These are phyloP conservation scores for Phaetusa simplex DNA, from an alignment of 2,113 vertebrate genomes.

Conservation along the genomic window DNA sequence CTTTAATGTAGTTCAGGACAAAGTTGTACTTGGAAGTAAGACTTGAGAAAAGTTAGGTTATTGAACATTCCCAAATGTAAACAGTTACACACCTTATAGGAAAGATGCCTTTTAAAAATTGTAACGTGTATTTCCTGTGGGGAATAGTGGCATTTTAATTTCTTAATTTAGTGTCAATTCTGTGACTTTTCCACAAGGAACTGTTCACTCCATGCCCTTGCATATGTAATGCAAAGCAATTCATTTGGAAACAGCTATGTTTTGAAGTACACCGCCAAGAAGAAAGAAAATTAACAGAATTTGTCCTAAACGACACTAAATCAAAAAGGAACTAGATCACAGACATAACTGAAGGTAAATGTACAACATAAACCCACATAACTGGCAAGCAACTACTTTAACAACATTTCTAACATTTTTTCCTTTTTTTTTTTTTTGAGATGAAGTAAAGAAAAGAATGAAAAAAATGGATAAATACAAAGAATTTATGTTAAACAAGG, in stretches of 20 bases:
- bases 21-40: conserved; percentile 76
- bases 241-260: conserved; percentile 72
- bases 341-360: conserved; percentile 87
- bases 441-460: conserved; percentile 84
- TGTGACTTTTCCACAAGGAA: conserved; percentile 69
- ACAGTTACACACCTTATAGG: conserved; percentile 66
- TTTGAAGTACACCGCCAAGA: conserved; percentile 74
- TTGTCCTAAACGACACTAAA: conserved; percentile 99
- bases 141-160: conserved; percentile 36
- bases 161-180: conserved; percentile 69
- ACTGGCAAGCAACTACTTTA: conserved; percentile 89
- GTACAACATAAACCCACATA: conserved; percentile 89
- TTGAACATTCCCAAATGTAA: conserved; percentile 72
- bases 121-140: conserved; percentile 56
- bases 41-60: conserved; percentile 67
- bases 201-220: conserved; percentile 80
- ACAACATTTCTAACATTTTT: conserved; percentile 86
- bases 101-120: conserved; percentile 61
- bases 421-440: conserved; percentile 75
- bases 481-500: conserved; percentile 85
- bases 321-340: conserved; percentile 78
- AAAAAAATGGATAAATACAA: conserved; percentile 84
- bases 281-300: conserved; percentile 83
- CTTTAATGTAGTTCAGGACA: conserved; percentile 99
- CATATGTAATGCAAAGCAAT: conserved; percentile 84